These are phyloP conservation scores for Crossocerus cetratus DNA, from an alignment of 2,888 invertebrate species.

Conservation along the genomic window DNA sequence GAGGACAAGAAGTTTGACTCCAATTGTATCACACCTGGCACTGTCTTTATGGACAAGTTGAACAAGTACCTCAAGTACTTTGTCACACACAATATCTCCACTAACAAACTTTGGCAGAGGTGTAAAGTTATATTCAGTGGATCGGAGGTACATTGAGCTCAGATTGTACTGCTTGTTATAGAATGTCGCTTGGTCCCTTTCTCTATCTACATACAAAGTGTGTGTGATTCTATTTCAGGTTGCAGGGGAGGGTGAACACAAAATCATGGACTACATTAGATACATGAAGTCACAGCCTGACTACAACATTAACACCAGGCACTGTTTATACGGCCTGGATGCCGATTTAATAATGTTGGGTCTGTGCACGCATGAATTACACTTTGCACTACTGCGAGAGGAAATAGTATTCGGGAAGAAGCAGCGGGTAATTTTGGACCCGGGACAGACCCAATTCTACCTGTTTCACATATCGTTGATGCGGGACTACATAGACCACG, in stretches of 20 bases:
- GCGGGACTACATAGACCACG: constrained; percentile 94
- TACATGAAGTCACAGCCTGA: constrained; percentile 89
- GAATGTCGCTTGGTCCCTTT: not conserved
- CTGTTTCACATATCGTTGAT: constrained; percentile 94
- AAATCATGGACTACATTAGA: constrained; percentile 99
- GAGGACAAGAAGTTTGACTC: constrained; percentile 93
- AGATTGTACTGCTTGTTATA: no score
- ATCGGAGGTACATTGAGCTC: constrained; percentile 90
- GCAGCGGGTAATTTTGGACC: constrained; percentile 82
- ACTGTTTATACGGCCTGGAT: constrained; percentile 97
- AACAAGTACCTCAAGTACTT: constrained; percentile 93
- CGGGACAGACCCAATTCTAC: constrained; percentile 95
- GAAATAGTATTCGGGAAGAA: constrained; percentile 90
- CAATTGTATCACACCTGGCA: constrained; percentile 98
- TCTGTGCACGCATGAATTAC: constrained; percentile 95
- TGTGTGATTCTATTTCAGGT: constrained; percentile 78
- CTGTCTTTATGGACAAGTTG: constrained; percentile 93
- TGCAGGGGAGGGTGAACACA: constrained; percentile 98
- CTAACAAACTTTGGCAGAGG: constrained; percentile 91
- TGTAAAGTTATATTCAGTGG: constrained; percentile 93
- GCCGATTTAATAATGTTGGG: constrained; percentile 99
- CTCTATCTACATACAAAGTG: not conserved
- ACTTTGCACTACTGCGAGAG: constrained; percentile 95
- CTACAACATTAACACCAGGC: constrained; percentile 94
- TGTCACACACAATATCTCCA: constrained; percentile 89